Percentiles rank a stretch among this genome's conserved stretches.
Evolutionary conservation across 2,888 invertebrate genomes (phyloP).

Genomic region (Netelia fuscicornis): DNA sequence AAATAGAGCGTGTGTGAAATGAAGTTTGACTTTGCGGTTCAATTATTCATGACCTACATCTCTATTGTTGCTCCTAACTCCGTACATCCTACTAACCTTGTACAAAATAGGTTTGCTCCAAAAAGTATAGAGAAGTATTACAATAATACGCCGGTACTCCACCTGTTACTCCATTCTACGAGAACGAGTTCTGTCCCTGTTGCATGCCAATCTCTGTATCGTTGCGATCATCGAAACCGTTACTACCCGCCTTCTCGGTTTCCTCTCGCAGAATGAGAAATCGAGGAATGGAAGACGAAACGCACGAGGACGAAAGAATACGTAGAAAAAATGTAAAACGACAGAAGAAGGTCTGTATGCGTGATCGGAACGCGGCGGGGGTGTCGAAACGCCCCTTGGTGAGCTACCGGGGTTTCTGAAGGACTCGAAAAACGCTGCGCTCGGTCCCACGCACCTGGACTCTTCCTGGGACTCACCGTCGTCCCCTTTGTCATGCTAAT

Average conservation of each 20-base stretch:
- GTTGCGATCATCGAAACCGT: constrained; percentile 1
- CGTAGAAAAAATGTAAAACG: constrained; percentile 15
- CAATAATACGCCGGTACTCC: background rate
- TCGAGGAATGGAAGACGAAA: constrained; percentile 15
- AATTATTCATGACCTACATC: background rate
- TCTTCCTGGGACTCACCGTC: constrained; percentile 76
- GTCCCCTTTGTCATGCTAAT: constrained; percentile 82
- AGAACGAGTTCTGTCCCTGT: constrained; percentile 13
- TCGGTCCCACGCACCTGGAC: constrained; percentile 83
- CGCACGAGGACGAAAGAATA: background rate
- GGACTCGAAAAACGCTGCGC: constrained; percentile 71
- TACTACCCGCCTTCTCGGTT: background rate
- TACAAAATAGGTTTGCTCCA: background rate
- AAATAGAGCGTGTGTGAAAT: background rate
- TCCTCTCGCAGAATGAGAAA: background rate
- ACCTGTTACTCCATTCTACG: background rate
- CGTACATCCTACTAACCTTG: background rate
- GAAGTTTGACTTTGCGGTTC: background rate
- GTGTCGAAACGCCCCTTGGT: constrained; percentile 81
- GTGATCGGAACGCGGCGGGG: constrained; percentile 75
- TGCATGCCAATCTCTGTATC: constrained; percentile 7
- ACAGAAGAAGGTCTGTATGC: constrained; percentile 5
- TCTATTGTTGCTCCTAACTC: background rate
- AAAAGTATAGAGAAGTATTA: background rate
- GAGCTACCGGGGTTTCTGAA: constrained; percentile 76